These are phyloP conservation scores for Thelaira solivaga DNA, from an alignment of 2,888 invertebrate genomes.

Conservation along the genomic window DNA sequence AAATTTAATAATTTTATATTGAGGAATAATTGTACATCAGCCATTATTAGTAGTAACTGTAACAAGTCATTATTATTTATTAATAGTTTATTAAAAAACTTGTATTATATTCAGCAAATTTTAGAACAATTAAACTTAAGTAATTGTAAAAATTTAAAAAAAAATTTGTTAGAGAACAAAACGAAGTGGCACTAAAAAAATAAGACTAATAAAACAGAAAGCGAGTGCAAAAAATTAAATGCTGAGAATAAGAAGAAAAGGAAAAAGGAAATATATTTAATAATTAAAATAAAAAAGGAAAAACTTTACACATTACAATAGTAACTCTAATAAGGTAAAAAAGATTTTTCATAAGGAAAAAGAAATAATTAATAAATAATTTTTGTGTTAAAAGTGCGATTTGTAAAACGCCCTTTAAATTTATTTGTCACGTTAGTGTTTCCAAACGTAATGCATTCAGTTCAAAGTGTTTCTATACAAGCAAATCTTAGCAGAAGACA, in stretches of 20 bases:
- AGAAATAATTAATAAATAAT: neutral
- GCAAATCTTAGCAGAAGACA: slow-evolving; percentile 67
- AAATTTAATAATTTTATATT: slow-evolving; percentile 55
- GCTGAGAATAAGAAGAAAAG: neutral
- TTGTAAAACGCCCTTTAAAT: slow-evolving; percentile 46
- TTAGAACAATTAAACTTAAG: slow-evolving; percentile 46
- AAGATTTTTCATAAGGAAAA: neutral
- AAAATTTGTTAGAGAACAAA: slow-evolving; percentile 36
- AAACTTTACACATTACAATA: neutral
- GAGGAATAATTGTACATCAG: slow-evolving; percentile 52
- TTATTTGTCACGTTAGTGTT: slow-evolving; percentile 49
- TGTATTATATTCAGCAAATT: slow-evolving; percentile 51
- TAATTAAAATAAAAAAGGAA: too few relatives aligned
- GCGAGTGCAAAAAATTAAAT: neutral
- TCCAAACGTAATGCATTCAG: slow-evolving; percentile 71
- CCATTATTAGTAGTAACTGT: slow-evolving; percentile 40
- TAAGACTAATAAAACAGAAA: neutral
- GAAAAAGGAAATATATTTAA: neutral
- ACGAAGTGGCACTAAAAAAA: neutral
- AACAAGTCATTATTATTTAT: slow-evolving; percentile 42
- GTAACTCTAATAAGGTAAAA: neutral
- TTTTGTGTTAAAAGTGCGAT: slow-evolving; percentile 31
- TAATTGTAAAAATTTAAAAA: slow-evolving; percentile 40
- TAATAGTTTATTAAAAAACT: slow-evolving; percentile 47
- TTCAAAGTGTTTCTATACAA: slow-evolving; percentile 67